Evolutionary conservation across 2,797 vertebrate species (phyloP), one percentile per base, ranked within the genome.

Genomic region (Centropyge bicolor): DNA sequence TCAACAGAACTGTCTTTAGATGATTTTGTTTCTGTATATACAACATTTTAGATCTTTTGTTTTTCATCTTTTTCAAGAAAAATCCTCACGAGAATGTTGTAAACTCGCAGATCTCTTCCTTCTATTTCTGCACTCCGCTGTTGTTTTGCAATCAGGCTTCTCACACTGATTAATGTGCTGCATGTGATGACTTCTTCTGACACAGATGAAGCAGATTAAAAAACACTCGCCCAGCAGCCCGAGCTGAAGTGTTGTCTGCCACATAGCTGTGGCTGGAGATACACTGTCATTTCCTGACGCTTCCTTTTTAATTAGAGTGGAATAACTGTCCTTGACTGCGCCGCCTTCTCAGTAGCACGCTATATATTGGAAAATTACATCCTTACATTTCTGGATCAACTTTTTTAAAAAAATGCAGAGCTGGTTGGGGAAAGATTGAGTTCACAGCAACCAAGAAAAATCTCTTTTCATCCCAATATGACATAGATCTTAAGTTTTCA

Each of bases 251-350:
- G 82, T 75, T 70, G 79, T 81, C 73, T 73, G 83, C 79, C 75
- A 63, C 86, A 87, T 87, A 88, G 70, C 87, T 93, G 91, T 78
- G 90, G 89, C 76, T 70, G 60, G 75, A 91, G 77, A 82, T 66
- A 69, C 88, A 71, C 80, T 89, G 84, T 85, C 86, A 93, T 91
- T 93, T 92, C 57, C 80, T 59, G 67, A 72, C 66, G 55, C 89
- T 82, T 81, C 78, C 85, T 91, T 88, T 92, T 88, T 92, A 91
- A 94, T 92, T 92, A 91, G 76, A 89, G 89, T 38, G 2, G 59
- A 65, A 78, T 72, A 70, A 76, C 82, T 54, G 68, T 76, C 77
- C 83, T 81, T 61, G 67, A 83, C 70, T 74, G 66, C 40, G 51
- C 79, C 31, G 64, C 57, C 77, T 76, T 57, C 79, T 61, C 66